These are phyloP conservation scores for Drosophila niveifrons DNA, from an alignment of 2,888 invertebrate species.

Conservation along the genomic window DNA sequence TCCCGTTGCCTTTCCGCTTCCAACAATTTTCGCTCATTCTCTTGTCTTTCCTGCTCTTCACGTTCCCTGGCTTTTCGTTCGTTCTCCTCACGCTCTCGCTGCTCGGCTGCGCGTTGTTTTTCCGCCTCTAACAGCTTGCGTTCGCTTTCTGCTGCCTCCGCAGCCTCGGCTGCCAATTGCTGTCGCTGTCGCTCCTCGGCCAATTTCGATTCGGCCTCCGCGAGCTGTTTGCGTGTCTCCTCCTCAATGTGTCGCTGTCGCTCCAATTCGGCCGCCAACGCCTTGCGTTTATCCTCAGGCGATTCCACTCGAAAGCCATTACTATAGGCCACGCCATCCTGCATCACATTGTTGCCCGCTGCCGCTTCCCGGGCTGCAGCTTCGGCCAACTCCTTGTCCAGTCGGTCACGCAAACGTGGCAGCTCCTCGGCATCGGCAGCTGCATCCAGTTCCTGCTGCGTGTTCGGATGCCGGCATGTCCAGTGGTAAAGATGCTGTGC, in stretches of 20 bases:
- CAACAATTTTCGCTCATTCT: conserved; percentile 49
- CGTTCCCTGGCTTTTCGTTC: conserved; percentile 36
- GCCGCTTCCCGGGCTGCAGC: conserved; percentile 70
- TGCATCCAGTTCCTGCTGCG: conserved; percentile 36
- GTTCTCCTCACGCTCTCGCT: conserved; percentile 30
- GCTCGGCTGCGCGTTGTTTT: conserved; percentile 37
- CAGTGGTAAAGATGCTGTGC: conserved; percentile 84
- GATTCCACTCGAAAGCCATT: conserved; percentile 83
- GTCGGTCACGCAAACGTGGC: conserved; percentile 77
- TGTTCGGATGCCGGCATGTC: conserved; percentile 76
- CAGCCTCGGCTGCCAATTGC: conserved; percentile 43
- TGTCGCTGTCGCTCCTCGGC: conserved; percentile 60
- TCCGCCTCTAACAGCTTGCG: conserved; percentile 48
- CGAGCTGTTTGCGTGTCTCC: conserved; percentile 77
- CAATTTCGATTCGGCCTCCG: conserved; percentile 77
- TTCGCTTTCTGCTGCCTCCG: conserved; percentile 54
- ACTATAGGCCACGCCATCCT: conserved; percentile 83
- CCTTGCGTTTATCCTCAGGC: conserved; percentile 58
- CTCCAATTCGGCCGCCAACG: conserved; percentile 77
- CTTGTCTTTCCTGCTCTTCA: conserved; percentile 44
- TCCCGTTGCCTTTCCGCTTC: conserved; percentile 43
- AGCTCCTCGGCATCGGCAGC: conserved; percentile 70
- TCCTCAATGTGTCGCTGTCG: conserved; percentile 79
- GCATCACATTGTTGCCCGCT: conserved; percentile 78
- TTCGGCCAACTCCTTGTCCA: conserved; percentile 71